These are phyloP conservation scores for Mastomys coucha DNA, from an alignment of 2,113 vertebrate genomes.

Conservation along the genomic window DNA sequence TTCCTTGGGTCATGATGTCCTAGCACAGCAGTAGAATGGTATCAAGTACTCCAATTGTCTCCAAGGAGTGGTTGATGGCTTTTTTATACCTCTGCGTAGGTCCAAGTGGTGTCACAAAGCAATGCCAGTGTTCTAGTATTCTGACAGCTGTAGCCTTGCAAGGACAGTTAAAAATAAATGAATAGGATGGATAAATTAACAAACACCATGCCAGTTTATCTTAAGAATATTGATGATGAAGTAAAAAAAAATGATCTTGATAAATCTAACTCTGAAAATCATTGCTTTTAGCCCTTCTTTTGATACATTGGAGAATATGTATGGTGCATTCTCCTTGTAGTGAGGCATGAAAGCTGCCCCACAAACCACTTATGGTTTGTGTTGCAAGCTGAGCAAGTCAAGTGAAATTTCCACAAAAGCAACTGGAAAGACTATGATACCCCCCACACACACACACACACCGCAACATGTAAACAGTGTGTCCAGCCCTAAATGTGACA, in stretches of 20 bases:
- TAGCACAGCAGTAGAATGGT: neutral
- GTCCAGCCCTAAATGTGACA: neutral
- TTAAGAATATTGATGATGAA: neutral
- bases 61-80: neutral
- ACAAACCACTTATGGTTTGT: neutral
- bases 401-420: neutral
- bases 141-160: neutral
- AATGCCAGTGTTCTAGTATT: neutral
- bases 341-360: neutral
- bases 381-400: neutral
- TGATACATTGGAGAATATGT: neutral
- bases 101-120: neutral
- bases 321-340: neutral
- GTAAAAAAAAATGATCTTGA: neutral
- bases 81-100: neutral
- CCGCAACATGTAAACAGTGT: neutral
- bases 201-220: neutral
- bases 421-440: neutral
- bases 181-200: neutral
- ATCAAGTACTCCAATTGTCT: neutral
- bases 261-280: neutral
- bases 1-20: neutral
- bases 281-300: neutral
- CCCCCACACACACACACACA: too few relatives aligned
- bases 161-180: neutral